phyloP scores from a whole-genome alignment of 2,888 invertebrate genomes.

The Coecobrya sp. region DNA sequence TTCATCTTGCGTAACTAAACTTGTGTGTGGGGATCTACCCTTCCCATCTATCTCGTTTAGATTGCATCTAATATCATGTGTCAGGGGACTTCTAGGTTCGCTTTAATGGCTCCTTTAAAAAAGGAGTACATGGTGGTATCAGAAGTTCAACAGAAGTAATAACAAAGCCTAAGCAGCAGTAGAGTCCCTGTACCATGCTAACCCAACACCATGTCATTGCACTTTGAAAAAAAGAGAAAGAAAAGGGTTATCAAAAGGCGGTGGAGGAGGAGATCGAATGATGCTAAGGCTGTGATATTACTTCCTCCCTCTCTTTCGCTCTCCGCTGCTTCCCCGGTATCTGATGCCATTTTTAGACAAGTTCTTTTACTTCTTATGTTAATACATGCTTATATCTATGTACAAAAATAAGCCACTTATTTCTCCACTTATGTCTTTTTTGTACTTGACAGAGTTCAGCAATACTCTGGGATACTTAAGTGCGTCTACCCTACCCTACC shows the following conservation, averaged over 20 bases:
- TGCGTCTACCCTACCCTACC: background rate
- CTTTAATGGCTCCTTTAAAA: slow-evolving; percentile 65
- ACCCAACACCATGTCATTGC: slow-evolving; percentile 54
- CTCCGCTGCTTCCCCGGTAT: slow-evolving; percentile 4
- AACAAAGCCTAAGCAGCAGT: background rate
- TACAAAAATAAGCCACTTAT: slow-evolving; percentile 64
- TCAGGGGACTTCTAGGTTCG: slow-evolving; percentile 72
- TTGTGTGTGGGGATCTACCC: slow-evolving; percentile 62
- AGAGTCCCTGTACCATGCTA: background rate
- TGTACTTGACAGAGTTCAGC: background rate
- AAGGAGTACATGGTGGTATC: slow-evolving; percentile 19
- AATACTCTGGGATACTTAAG: background rate
- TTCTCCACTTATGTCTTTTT: slow-evolving; percentile 1
- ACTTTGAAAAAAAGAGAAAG: slow-evolving; percentile 57
- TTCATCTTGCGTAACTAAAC: slow-evolving; percentile 23
- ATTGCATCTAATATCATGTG: slow-evolving; percentile 77
- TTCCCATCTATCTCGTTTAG: slow-evolving; percentile 76
- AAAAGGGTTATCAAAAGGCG: slow-evolving; percentile 72
- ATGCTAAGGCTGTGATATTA: slow-evolving; percentile 47
- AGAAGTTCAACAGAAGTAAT: slow-evolving; percentile 12
- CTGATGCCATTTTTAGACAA: slow-evolving; percentile 44
- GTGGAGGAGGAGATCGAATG: slow-evolving; percentile 65
- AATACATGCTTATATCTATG: background rate
- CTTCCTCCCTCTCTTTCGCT: slow-evolving; percentile 23
- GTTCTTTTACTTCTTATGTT: background rate